Evolutionary conservation across 1,140 invertebrate species (phyloP), one percentile per base, ranked within the genome.

Genomic region (Ctenoplectra terminalis): DNA sequence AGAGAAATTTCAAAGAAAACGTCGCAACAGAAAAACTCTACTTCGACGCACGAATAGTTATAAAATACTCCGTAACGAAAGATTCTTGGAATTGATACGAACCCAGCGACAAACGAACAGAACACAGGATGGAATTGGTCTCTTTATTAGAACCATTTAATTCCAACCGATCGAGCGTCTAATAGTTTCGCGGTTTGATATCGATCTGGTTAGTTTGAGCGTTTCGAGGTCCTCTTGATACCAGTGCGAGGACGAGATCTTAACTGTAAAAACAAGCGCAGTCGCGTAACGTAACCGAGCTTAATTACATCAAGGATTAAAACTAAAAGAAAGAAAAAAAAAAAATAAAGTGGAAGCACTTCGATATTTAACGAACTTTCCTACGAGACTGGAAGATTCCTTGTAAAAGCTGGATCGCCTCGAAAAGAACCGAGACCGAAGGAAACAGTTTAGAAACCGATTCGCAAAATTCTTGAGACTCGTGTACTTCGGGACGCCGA

Each of bases 361-460:
- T 34, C 29, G 43, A 77, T 70, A 77, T 77, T 77, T 69, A 70
- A 8, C 13, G 29, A n/a, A 60, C 29, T 46, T 77, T 34, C 17
- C 23, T 5, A 20, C 34, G 34, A 8, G 5, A 11, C 43, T 50
- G 5, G 46, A 15, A 8, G 15, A 48, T 52, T 20, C n/a, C 6
- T 29, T 20, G n/a, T 9, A 50, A 63, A 73, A 50, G 4, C 2
- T n/a, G 43, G 23, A 50, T 20, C 7, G 23, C 31, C 23, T 37
- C 31, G 43, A 61, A 40, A 6, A 11, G 17, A 40, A 4, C 3
- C 1, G 9, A 34, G 54, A 26, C 37, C 1, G 20, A 0, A 4
- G n/a, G 37, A 43, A 46, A 43, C 37, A 4, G 29, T 70, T 48
- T 26, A 26, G 54, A 37, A 48, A 78, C n/a, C 37, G 56, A 70